Conservation (phyloP, 2,888 invertebrate genomes). For the Pterostichus madidus region DNA sequence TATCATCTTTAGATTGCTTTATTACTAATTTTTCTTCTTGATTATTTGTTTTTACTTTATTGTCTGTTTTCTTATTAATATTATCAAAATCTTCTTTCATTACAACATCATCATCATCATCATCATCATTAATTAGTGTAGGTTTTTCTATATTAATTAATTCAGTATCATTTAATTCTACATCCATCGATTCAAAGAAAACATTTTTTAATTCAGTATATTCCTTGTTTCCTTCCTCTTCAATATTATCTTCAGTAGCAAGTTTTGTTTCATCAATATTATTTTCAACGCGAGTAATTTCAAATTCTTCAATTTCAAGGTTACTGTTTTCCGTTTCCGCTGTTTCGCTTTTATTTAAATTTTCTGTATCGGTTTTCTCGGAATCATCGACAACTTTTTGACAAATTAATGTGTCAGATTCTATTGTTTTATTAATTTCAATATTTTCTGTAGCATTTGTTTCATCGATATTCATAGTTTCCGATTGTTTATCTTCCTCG, state of each 20-base stretch:
- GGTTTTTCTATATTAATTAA: constrained; percentile 10
- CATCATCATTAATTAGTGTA: constrained; percentile 4
- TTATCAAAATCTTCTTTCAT: constrained; percentile 54
- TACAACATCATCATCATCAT: constrained; percentile 21
- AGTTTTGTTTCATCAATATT: constrained; percentile 44
- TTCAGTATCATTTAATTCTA: not conserved
- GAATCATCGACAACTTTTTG: constrained; percentile 61
- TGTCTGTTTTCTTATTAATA: not conserved
- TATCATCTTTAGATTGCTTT: constrained; percentile 67
- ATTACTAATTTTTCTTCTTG: constrained; percentile 17
- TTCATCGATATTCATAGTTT: constrained; percentile 33
- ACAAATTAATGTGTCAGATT: constrained; percentile 7
- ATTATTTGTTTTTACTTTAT: not conserved
- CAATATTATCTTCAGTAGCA: constrained; percentile 11
- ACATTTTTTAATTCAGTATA: constrained; percentile 46
- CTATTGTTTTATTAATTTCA: constrained; percentile 50
- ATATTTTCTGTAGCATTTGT: constrained; percentile 30
- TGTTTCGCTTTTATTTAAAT: constrained; percentile 72
- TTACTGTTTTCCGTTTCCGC: constrained; percentile 68
- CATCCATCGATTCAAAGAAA: constrained; percentile 7
- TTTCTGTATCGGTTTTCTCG: constrained; percentile 73
- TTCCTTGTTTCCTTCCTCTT: constrained; percentile 28
- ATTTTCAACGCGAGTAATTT: constrained; percentile 69
- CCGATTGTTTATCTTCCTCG: constrained; percentile 1
- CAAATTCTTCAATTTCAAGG: constrained; percentile 59